phyloP scores from a whole-genome alignment of 2,797 vertebrate genomes.

The Neosalanx taihuensis region DNA sequence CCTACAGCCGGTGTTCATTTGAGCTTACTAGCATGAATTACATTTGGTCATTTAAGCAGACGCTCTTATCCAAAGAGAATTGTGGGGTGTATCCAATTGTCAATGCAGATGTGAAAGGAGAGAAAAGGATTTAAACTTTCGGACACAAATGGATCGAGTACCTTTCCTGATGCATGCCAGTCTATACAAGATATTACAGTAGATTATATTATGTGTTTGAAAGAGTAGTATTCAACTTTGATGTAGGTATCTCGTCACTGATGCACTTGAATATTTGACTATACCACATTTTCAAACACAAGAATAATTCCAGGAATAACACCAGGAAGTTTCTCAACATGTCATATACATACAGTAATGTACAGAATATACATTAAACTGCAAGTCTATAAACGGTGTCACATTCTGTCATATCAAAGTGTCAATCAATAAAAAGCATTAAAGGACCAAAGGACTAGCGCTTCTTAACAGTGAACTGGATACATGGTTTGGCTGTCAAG shows the following conservation, averaged over 20 bases:
- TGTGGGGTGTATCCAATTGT: conserved; percentile 17
- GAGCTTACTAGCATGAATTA: neutral
- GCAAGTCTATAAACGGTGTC: too few species aligned
- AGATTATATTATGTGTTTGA: too few species aligned
- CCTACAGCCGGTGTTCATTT: neutral
- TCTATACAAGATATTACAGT: too few species aligned
- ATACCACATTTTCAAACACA: neutral
- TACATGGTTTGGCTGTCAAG: conserved; percentile 30
- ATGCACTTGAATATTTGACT: neutral
- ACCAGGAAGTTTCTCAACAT: neutral
- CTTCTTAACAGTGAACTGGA: conserved; percentile 47
- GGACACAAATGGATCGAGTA: neutral
- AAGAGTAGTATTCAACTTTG: neutral
- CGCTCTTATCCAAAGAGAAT: neutral
- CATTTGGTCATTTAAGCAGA: too few species aligned
- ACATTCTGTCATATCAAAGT: too few species aligned
- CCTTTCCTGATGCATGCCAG: neutral
- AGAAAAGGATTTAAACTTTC: conserved; percentile 22
- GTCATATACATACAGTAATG: neutral
- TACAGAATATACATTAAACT: neutral
- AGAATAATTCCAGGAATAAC: neutral
- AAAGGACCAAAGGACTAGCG: neutral
- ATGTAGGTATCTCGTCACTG: neutral
- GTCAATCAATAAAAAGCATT: neutral
- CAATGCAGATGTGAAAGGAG: conserved; percentile 15